phyloP scores from a whole-genome alignment of 2,797 vertebrate species.

The Spinus pinus region DNA sequence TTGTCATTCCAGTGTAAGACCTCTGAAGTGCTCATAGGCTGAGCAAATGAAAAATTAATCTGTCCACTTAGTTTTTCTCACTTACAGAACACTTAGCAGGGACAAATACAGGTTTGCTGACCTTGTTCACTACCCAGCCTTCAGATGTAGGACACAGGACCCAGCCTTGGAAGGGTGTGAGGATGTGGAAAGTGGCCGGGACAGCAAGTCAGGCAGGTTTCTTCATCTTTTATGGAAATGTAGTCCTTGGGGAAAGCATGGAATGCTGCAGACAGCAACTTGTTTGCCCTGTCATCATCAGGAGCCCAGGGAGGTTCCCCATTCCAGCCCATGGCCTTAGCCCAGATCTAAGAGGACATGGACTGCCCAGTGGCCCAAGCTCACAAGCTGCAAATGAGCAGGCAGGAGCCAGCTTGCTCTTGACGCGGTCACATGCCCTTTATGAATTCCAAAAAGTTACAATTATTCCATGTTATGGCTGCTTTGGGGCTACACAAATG shows the following conservation, averaged over 20 bases:
- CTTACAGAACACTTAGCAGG: not conserved
- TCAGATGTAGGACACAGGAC: not conserved
- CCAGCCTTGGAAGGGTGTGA: not conserved
- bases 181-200: not conserved
- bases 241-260: not conserved
- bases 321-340: not conserved
- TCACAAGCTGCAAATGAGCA: not conserved
- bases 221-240: slow-evolving; percentile 21
- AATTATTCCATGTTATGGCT: not conserved
- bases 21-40: not conserved
- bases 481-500: not conserved
- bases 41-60: not conserved
- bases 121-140: not conserved
- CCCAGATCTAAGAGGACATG: not conserved
- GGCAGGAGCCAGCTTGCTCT: not conserved
- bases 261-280: not conserved
- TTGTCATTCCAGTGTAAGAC: not conserved
- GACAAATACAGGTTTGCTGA: not conserved
- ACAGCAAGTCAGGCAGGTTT: slow-evolving; percentile 44
- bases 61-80: not conserved
- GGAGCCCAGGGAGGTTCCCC: not conserved
- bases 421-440: not conserved
- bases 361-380: not conserved
- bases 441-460: not conserved
- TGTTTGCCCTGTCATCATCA: not conserved